Conservation (phyloP, 2,797 vertebrate genomes). For the Discoglossus pictus region DNA sequence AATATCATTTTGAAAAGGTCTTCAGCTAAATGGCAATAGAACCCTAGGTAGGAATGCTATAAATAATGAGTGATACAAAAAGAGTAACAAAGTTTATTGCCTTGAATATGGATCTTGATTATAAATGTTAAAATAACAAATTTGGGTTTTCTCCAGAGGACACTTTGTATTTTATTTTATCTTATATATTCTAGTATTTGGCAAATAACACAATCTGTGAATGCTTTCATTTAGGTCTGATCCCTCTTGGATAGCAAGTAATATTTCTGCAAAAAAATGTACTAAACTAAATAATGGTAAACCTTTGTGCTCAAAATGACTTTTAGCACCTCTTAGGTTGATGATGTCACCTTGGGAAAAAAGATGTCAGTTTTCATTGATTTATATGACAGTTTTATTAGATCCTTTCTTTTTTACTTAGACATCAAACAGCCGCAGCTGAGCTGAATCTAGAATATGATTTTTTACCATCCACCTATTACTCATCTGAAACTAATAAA, state of each 20-base stretch:
- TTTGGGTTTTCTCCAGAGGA: constrained; percentile 6
- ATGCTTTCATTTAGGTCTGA: not conserved
- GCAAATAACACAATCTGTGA: constrained; percentile 2
- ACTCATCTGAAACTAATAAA: constrained; percentile 41
- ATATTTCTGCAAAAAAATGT: constrained; percentile 7
- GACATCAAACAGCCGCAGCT: constrained; percentile 20
- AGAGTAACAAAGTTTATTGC: constrained; percentile 11
- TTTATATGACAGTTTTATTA: constrained; percentile 44
- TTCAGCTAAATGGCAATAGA: constrained; percentile 34
- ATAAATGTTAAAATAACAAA: constrained; percentile 31
- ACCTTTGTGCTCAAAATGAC: constrained; percentile 21
- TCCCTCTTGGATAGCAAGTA: constrained; percentile 1
- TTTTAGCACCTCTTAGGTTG: constrained; percentile 22
- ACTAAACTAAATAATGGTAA: constrained; percentile 9
- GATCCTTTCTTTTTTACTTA: constrained; percentile 29
- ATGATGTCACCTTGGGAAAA: constrained; percentile 38
- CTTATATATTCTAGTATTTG: constrained; percentile 10
- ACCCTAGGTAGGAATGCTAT: not conserved
- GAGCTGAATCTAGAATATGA: constrained; percentile 23
- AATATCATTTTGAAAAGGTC: constrained; percentile 41
- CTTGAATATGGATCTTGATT: constrained; percentile 20
- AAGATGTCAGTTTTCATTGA: constrained; percentile 42
- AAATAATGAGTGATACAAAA: constrained; percentile 41
- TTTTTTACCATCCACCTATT: constrained; percentile 20
- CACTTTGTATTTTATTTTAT: constrained; percentile 16